phyloP scores from a whole-genome alignment of 2,888 invertebrate species.

The Xestia sexstrigata region DNA sequence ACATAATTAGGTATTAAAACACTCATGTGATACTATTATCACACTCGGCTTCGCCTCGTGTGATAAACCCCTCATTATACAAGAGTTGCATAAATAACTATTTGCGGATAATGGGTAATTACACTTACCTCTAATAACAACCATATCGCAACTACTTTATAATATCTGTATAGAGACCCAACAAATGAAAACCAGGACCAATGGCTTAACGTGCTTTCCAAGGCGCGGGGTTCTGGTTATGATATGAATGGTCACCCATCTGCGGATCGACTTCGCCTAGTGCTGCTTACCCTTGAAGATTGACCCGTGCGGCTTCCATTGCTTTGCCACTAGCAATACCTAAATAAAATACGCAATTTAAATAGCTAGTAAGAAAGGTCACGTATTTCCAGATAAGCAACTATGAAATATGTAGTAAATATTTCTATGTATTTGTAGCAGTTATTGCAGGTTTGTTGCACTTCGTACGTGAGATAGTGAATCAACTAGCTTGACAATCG shows the following conservation, averaged over 20 bases:
- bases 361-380: neutral
- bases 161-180: too few relatives aligned
- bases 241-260: neutral
- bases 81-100: too few relatives aligned
- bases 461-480: conserved; percentile 12
- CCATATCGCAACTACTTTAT: too few relatives aligned
- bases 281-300: neutral
- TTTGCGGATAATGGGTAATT: too few relatives aligned
- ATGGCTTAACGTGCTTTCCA: too few relatives aligned
- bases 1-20: too few relatives aligned
- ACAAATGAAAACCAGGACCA: too few relatives aligned
- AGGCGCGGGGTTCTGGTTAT: too few relatives aligned
- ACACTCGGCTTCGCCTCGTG: too few relatives aligned
- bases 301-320: neutral
- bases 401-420: conserved; percentile 3
- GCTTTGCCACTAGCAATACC: neutral
- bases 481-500: neutral
- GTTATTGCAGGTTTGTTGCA: neutral
- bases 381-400: conserved; percentile 1
- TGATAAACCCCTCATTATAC: too few relatives aligned
- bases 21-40: too few relatives aligned
- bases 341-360: neutral
- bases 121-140: too few relatives aligned
- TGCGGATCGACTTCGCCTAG: neutral
- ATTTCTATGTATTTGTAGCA: neutral